Evolutionary conservation across 1,140 invertebrate genomes (phyloP), one percentile per base, ranked within the genome.

Genomic region (Anastrepha ludens): DNA sequence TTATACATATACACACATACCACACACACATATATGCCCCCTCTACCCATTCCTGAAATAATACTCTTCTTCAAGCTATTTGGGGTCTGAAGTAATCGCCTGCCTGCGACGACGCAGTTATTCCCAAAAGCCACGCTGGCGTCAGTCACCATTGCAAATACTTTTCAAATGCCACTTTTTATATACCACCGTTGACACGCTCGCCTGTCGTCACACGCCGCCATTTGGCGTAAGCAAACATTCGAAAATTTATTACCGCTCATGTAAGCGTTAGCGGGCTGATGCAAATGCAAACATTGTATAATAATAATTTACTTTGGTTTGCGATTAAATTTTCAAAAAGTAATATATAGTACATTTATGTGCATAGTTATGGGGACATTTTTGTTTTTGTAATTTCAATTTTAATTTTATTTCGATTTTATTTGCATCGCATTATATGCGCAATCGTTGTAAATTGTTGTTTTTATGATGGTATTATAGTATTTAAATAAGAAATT

Each of bases 401-500:
- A 55, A 81, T 81, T 81, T 58, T 81, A 44, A 13, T 47, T 74
- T 44, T 44, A 13, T 3, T 67, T 29, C 39, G 9, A 39, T 67
- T 67, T 67, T 74, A 47, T 74, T 74, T 74, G 7, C 67, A 74
- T 7, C 39, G 41, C 13, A 74, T 44, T 74, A 15, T 15, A 74
- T 44, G 44, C 13, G 41, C 39, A 74, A 74, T 74, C 44, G 67
- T 5, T 44, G 41, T 74, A 74, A 74, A 74, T 74, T 74, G 74
- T n/a, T 41, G n/a, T n/a, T 81, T 81, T 81, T 81, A 81, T 81
- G 74, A 15, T 9, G 60, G 47, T 2, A 81, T 81, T 55, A 55
- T 58, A 81, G 74, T 55, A 55, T 81, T 29, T 55, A 47, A 81
- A 81, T 81, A 17, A 81, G 17, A 81, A 81, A 81, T 81, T 20